Evolutionary conservation across 2,113 vertebrate species (phyloP).

Genomic region (Chionomys nivalis): DNA sequence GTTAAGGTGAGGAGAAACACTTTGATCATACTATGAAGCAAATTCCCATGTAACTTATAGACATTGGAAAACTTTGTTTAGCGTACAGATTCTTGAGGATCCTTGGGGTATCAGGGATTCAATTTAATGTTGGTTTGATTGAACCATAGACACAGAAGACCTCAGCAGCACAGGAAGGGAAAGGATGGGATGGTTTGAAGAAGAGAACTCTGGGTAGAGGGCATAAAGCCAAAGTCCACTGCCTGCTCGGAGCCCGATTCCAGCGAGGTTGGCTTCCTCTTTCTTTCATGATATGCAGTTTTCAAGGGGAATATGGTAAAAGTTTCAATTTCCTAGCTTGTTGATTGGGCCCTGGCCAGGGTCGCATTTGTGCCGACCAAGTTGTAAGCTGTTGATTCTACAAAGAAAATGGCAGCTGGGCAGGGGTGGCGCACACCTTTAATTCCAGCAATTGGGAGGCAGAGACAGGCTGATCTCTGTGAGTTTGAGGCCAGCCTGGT

Average conservation of each 20-base stretch:
- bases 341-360: not conserved
- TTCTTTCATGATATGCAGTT: not conserved
- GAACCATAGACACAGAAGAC: not conserved
- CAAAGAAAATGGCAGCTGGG: not conserved
- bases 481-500: no score
- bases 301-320: not conserved
- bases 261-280: not conserved
- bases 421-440: no score
- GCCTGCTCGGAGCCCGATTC: not conserved
- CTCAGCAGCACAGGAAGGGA: not conserved
- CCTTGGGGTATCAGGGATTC: not conserved
- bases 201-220: not conserved
- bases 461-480: no score
- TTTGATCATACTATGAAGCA: slow-evolving; percentile 6
- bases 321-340: not conserved
- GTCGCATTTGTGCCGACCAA: not conserved
- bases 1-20: not conserved
- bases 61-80: not conserved
- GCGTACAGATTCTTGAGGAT: not conserved
- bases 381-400: not conserved
- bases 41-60: not conserved
- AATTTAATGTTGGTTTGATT: not conserved
- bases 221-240: no score
- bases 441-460: no score
- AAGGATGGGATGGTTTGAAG: not conserved